These are phyloP conservation scores for Lagocephalus sceleratus DNA, from an alignment of 2,797 vertebrate species.

Conservation along the genomic window DNA sequence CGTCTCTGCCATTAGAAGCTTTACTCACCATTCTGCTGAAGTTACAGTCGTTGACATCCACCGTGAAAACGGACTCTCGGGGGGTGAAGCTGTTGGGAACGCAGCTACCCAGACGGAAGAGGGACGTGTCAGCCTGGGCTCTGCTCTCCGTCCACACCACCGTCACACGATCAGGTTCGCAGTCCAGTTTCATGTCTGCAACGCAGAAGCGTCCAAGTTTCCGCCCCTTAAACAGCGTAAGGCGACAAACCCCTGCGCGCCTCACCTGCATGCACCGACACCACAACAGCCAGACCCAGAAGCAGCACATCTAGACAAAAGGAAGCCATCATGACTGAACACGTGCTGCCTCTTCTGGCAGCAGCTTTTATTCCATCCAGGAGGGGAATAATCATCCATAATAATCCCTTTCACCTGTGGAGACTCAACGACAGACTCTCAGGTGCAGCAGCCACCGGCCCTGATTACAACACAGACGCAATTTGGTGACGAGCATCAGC, in stretches of 20 bases:
- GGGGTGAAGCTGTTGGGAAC: slow-evolving; percentile 43
- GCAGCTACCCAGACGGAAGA: slow-evolving; percentile 68
- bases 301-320: slow-evolving; percentile 23
- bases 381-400: slow-evolving; percentile 23
- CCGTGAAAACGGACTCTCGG: slow-evolving; percentile 56
- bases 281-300: slow-evolving; percentile 16
- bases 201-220: not conserved
- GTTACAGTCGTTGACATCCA: slow-evolving; percentile 53
- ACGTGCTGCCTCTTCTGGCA: rapidly evolving
- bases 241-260: slow-evolving; percentile 45
- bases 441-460: slow-evolving; percentile 8
- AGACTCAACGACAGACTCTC: not conserved
- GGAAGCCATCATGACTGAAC: slow-evolving; percentile 52
- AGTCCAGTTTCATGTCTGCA: slow-evolving; percentile 68
- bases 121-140: slow-evolving; percentile 31
- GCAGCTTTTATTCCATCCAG: slow-evolving; percentile 31
- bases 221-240: too few species aligned
- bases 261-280: slow-evolving; percentile 58
- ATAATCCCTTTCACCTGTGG: slow-evolving; percentile 57
- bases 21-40: slow-evolving; percentile 64
- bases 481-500: too few species aligned
- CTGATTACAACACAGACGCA: slow-evolving; percentile 11
- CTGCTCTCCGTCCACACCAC: slow-evolving; percentile 62
- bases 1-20: rapidly evolving
- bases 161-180: slow-evolving; percentile 44